Conservation (phyloP, 2,113 vertebrate genomes). For the Choloepus hoffmanni region DNA sequence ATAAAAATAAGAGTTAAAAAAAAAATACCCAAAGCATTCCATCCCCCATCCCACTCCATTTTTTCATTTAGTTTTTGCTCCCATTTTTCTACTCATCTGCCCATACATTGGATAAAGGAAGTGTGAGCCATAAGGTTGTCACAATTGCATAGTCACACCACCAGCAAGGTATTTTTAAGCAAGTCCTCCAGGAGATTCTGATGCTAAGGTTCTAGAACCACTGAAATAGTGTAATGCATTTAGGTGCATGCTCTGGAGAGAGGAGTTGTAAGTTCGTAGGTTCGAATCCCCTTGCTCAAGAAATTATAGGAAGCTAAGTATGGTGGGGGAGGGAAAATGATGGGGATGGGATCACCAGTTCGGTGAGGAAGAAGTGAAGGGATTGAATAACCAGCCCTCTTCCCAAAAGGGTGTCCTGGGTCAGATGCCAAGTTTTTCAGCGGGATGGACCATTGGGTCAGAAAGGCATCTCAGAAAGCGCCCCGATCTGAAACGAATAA, state of each 20-base stretch:
- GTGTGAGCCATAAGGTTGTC: no score
- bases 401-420: rapidly evolving
- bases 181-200: not conserved
- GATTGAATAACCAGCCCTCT: not conserved
- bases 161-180: not conserved
- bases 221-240: not conserved
- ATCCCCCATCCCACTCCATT: no score
- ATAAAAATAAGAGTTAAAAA: no score
- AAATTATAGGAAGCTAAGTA: not conserved
- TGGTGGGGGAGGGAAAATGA: not conserved
- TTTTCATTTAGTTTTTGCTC: no score
- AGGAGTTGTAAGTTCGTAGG: not conserved
- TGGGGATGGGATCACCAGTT: not conserved
- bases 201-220: not conserved
- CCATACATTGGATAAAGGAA: no score
- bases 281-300: not conserved
- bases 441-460: not conserved
- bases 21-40: no score
- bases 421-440: not conserved
- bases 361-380: no score
- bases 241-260: not conserved
- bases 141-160: no score
- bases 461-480: not conserved
- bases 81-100: no score
- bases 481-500: not conserved